A percentile compares a stretch with the other conserved stretches of the same genome.
Evolutionary conservation across 2,888 invertebrate genomes (phyloP).

Genomic region (Amphipyra tragopoginis): DNA sequence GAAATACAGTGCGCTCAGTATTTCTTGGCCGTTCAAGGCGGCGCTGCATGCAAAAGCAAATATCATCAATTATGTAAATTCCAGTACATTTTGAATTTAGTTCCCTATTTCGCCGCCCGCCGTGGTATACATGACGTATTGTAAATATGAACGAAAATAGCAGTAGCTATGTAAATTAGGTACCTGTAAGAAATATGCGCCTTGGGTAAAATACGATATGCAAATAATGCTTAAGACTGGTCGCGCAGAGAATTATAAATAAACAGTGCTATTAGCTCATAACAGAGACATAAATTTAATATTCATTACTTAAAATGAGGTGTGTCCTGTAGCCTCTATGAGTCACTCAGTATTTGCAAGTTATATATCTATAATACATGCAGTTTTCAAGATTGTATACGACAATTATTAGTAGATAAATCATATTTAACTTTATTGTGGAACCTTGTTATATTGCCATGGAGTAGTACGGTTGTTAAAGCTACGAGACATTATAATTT

Average conservation of each 20-base stretch:
- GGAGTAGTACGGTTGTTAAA: background rate
- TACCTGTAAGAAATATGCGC: slow-evolving; percentile 25
- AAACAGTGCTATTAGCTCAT: slow-evolving; percentile 61
- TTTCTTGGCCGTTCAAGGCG: background rate
- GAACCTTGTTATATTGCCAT: background rate
- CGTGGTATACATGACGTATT: too few species aligned
- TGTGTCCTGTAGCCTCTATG: slow-evolving; percentile 52
- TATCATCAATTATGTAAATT: too few species aligned
- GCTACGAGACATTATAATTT: background rate
- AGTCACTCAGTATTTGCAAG: slow-evolving; percentile 46
- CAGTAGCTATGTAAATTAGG: too few species aligned
- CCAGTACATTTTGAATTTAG: too few species aligned
- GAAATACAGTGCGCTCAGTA: background rate
- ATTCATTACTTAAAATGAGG: slow-evolving; percentile 56
- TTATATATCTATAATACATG: background rate
- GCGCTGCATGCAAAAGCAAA: too few species aligned
- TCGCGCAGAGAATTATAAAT: slow-evolving; percentile 58
- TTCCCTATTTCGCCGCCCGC: too few species aligned
- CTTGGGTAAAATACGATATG: slow-evolving; percentile 46
- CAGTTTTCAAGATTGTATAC: slow-evolving; percentile 13
- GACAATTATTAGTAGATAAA: too few species aligned
- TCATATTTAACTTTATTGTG: slow-evolving; percentile 7
- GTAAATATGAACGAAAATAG: too few species aligned
- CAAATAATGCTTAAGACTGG: slow-evolving; percentile 60
- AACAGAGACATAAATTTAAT: slow-evolving; percentile 57